phyloP scores from a whole-genome alignment of 1,140 invertebrate genomes.

The Steinernema feltiae region DNA sequence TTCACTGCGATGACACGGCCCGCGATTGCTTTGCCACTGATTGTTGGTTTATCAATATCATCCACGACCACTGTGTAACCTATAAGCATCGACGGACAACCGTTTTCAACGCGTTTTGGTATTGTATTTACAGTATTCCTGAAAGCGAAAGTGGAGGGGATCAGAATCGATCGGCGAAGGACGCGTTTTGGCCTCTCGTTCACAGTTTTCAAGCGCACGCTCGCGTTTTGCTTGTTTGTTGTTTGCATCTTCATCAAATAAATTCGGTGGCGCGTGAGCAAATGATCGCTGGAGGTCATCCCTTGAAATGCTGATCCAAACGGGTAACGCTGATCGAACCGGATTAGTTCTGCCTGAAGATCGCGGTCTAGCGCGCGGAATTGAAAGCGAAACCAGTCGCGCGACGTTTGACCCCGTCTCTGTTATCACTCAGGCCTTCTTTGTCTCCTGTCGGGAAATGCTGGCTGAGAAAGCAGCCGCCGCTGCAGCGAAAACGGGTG shows the following conservation, averaged over 20 bases:
- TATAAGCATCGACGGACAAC: too few relatives aligned
- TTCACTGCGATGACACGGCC: neutral
- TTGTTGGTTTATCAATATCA: too few relatives aligned
- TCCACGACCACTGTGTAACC: too few relatives aligned
- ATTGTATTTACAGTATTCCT: too few relatives aligned
- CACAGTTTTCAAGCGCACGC: too few relatives aligned
- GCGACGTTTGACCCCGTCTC: neutral
- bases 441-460: neutral
- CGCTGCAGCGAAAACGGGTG: neutral
- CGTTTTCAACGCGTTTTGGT: too few relatives aligned
- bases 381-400: neutral
- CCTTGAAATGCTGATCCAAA: neutral
- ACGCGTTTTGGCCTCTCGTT: too few relatives aligned
- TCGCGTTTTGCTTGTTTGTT: too few relatives aligned
- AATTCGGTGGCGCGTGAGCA: too few relatives aligned
- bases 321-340: neutral
- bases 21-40: neutral
- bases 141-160: too few relatives aligned
- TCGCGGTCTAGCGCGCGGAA: neutral
- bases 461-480: neutral
- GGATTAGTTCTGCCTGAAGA: conserved; percentile 8
- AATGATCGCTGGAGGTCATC: neutral
- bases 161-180: too few relatives aligned
- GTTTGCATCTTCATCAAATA: too few relatives aligned
- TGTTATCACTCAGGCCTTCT: neutral